Conservation (phyloP, 2,888 invertebrate genomes). For the Acleris holmiana region DNA sequence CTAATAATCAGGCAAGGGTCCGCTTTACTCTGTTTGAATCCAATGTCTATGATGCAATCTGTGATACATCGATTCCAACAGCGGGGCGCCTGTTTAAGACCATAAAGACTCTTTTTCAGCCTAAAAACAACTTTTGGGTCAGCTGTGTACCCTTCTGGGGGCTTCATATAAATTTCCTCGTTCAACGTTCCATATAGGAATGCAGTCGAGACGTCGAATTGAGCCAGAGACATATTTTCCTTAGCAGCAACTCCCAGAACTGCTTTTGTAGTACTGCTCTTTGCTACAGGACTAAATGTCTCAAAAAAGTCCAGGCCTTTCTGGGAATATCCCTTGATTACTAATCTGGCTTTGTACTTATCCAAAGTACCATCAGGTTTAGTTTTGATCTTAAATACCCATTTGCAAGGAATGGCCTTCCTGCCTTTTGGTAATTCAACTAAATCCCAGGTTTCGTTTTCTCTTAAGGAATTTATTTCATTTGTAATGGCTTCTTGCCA, state of each 20-base stretch:
- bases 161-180: background rate
- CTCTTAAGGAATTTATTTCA: background rate
- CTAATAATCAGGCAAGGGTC: background rate
- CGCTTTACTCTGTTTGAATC: background rate
- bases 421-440: background rate
- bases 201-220: background rate
- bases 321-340: background rate
- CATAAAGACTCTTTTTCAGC: background rate
- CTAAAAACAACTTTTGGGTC: background rate
- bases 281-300: background rate
- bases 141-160: background rate
- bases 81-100: background rate
- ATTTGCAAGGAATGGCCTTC: slow-evolving; percentile 8
- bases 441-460: background rate
- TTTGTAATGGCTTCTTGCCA: background rate
- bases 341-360: background rate
- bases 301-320: background rate
- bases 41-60: background rate
- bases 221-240: background rate
- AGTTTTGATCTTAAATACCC: background rate
- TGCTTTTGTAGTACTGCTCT: background rate
- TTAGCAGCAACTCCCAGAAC: background rate
- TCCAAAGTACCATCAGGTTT: background rate
- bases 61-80: background rate
- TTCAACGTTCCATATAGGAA: background rate